phyloP scores from a whole-genome alignment of 2,888 invertebrate species.

The Conistra vaccinii region DNA sequence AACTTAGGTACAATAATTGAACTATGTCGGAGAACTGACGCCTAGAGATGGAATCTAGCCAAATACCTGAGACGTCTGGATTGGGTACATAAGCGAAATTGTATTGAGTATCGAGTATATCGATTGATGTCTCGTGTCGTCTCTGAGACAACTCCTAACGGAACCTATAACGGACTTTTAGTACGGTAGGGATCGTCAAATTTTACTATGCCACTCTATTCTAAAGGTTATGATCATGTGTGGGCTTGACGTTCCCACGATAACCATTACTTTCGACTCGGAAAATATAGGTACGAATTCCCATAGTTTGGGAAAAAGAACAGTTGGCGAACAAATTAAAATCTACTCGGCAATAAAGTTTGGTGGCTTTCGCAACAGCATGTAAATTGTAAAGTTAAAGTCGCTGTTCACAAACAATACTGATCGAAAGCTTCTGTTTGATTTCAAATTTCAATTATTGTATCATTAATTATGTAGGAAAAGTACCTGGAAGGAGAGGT shows the following conservation, averaged over 20 bases:
- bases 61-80: constrained; percentile 66
- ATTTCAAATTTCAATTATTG: no score
- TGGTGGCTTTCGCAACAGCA: neutral
- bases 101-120: constrained; percentile 32
- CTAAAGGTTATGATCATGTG: constrained; percentile 46
- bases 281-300: constrained; percentile 25
- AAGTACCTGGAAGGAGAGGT: neutral
- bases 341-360: constrained; percentile 1
- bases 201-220: constrained; percentile 40
- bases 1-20: constrained; percentile 67
- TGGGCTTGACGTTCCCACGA: constrained; percentile 44
- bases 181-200: constrained; percentile 47
- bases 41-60: constrained; percentile 73
- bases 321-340: neutral
- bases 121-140: constrained; percentile 46
- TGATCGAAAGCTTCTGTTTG: neutral
- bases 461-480: neutral
- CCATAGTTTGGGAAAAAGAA: constrained; percentile 6
- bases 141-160: constrained; percentile 26
- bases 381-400: constrained; percentile 5
- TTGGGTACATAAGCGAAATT: constrained; percentile 31
- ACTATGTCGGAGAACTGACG: constrained; percentile 64
- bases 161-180: constrained; percentile 38
- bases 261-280: constrained; percentile 36
- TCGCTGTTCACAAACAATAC: constrained; percentile 2